Evolutionary conservation across 2,888 invertebrate genomes (phyloP), one percentile per base, ranked within the genome.

Genomic region (Synergus itoensis): DNA sequence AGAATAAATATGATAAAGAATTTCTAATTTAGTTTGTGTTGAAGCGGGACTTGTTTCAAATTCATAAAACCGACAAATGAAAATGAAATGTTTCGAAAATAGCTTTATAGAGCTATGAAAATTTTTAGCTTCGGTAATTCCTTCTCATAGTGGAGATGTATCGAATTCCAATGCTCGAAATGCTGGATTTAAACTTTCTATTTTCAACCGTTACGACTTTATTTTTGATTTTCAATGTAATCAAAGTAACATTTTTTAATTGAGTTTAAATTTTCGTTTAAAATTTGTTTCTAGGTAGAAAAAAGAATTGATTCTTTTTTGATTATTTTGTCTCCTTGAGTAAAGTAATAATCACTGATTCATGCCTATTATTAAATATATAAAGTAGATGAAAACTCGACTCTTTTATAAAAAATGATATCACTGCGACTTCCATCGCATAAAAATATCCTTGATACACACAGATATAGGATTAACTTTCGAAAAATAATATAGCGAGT

Each of bases 331-430:
- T 40, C 41, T 41, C 16, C n/a, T 53, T 53, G n/a, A n/a, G 9
- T 41, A 65, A 18, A 41, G 1, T 4, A 65, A 9, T 4, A 41
- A 53, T n/a, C 0, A 43, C 9, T 41, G 9, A 65, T 41, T 41
- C 41, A 41, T 4, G 18, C 18, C 41, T 43, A 65, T 43, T 41
- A 18, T 65, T 18, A 11, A 65, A 1, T 65, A 41, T 1, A 3
- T 5, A 16, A 14, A 65, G n/a, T 4, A 28, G 21, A 14, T 28
- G 45, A 43, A 67, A 67, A 67, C 18, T 18, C 7, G 7, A 43
- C 7, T 67, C 21, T 45, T 45, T 45, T 45, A 67, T 45, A 8
- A 67, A 65, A 41, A 45, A 67, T 21, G 45, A 67, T 62, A 45
- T 21, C 21, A 69, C 53, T 14, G 1, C 12, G n/a, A 53, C 14